These are phyloP conservation scores for Hylaea fasciaria DNA, from an alignment of 2,888 invertebrate species.

Conservation along the genomic window DNA sequence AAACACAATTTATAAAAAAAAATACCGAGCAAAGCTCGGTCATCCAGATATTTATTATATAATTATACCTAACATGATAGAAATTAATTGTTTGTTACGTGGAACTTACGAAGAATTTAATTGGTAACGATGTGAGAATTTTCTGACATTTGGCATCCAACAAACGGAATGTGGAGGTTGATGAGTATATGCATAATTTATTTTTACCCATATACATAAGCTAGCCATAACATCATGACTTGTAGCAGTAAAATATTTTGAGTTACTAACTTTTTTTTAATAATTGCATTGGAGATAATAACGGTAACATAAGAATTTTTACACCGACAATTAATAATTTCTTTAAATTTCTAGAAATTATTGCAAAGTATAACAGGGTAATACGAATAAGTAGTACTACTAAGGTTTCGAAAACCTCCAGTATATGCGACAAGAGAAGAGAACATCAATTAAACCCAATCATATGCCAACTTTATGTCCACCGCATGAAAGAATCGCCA, in stretches of 20 bases:
- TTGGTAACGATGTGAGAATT: not conserved
- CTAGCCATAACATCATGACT: not conserved
- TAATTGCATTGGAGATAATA: no score
- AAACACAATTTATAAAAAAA: no score
- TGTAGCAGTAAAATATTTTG: no score
- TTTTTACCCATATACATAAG: not conserved
- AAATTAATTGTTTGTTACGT: not conserved
- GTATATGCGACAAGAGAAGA: not conserved
- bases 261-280: not conserved
- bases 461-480: constrained; percentile 14
- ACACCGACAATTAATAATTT: no score
- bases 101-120: constrained; percentile 5
- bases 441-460: constrained; percentile 16
- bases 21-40: no score
- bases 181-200: not conserved
- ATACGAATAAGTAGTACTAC: no score
- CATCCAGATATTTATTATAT: no score
- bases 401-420: no score
- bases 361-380: no score
- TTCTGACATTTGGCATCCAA: constrained; percentile 4
- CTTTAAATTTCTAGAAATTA: no score
- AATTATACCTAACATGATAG: no score
- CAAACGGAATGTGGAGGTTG: constrained; percentile 3
- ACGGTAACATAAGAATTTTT: no score
- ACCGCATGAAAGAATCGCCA: constrained; percentile 33